A percentile compares a stretch with the other conserved stretches of the same genome.
Evolutionary conservation across 2,797 vertebrate species (phyloP).

Genomic region (Champsocephalus gunnari): DNA sequence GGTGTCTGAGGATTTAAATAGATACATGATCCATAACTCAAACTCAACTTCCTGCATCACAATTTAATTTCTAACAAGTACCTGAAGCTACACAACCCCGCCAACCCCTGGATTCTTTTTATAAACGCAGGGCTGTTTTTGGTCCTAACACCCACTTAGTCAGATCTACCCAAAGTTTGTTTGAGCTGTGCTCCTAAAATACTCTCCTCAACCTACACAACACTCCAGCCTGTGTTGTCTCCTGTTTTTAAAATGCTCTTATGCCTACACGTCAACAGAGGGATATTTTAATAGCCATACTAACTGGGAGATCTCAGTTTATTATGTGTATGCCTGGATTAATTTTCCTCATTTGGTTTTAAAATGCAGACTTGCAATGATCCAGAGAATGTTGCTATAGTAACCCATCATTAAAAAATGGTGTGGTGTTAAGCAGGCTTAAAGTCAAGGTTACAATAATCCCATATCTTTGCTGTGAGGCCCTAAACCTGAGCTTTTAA

Average conservation of each 20-base stretch:
- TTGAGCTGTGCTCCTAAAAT: conserved; percentile 48
- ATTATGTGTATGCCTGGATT: conserved; percentile 13
- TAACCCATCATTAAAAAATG: not conserved
- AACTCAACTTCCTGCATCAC: conserved; percentile 17
- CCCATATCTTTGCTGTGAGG: not conserved
- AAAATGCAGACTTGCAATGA: conserved; percentile 6
- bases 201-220: conserved; percentile 47
- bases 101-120: conserved; percentile 8
- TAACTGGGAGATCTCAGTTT: conserved; percentile 15
- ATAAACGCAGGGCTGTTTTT: conserved; percentile 30
- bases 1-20: conserved; percentile 1
- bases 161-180: conserved; percentile 39
- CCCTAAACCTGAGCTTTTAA: conserved; percentile 14
- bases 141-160: conserved; percentile 38
- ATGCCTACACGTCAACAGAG: conserved; percentile 1
- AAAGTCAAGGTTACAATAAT: conserved; percentile 16
- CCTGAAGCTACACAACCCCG: conserved; percentile 18
- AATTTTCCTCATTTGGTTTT: conserved; percentile 10
- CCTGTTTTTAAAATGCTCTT: not conserved
- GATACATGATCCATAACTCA: conserved; percentile 9
- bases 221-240: conserved; percentile 21
- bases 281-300: conserved; percentile 13
- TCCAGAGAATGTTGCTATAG: not conserved
- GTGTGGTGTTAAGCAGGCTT: conserved; percentile 15
- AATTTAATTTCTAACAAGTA: conserved; percentile 16